Percentiles rank a stretch among this genome's conserved stretches.
Conservation (phyloP, 92 coral and sea anemone genomes). For the Phenganax subtilis region DNA sequence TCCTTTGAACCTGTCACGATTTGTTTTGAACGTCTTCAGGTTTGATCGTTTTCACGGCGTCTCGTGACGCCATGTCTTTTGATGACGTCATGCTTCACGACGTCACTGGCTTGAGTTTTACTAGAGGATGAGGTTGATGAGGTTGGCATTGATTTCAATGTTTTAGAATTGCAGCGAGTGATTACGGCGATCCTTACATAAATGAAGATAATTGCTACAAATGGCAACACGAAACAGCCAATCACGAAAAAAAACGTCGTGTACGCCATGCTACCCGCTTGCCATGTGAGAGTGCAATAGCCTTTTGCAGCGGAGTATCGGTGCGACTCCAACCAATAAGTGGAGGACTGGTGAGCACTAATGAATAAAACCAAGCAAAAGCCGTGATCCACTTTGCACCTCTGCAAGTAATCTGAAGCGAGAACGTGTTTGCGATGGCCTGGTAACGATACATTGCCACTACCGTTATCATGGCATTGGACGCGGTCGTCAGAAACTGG, state of each 20-base stretch:
- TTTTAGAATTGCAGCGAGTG: conserved; percentile 40
- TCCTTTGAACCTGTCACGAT: conserved; percentile 25
- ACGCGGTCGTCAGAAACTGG: conserved; percentile 58
- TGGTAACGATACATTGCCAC: conserved; percentile 83
- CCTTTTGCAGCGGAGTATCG: conserved; percentile 68
- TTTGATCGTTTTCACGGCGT: conserved; percentile 31
- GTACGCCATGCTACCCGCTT: conserved; percentile 61
- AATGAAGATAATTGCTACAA: conserved; percentile 53
- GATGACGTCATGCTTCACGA: conserved; percentile 11
- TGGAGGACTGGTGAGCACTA: conserved; percentile 63
- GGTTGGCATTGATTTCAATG: conserved; percentile 34
- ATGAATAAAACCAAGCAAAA: conserved; percentile 75
- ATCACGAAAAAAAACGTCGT: conserved; percentile 40
- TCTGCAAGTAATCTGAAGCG: conserved; percentile 57
- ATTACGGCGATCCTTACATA: conserved; percentile 70
- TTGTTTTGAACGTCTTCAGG: background rate
- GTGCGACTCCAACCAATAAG: conserved; percentile 82
- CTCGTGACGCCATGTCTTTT: conserved; percentile 21
- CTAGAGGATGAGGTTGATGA: conserved; percentile 42
- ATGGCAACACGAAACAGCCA: conserved; percentile 58
- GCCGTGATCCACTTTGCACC: conserved; percentile 65
- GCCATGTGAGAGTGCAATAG: conserved; percentile 73
- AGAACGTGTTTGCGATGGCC: conserved; percentile 75
- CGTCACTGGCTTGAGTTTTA: conserved; percentile 28
- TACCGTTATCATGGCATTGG: conserved; percentile 65